These are phyloP conservation scores for Sitta carolinensis DNA, from an alignment of 2,797 vertebrate species.

Conservation along the genomic window DNA sequence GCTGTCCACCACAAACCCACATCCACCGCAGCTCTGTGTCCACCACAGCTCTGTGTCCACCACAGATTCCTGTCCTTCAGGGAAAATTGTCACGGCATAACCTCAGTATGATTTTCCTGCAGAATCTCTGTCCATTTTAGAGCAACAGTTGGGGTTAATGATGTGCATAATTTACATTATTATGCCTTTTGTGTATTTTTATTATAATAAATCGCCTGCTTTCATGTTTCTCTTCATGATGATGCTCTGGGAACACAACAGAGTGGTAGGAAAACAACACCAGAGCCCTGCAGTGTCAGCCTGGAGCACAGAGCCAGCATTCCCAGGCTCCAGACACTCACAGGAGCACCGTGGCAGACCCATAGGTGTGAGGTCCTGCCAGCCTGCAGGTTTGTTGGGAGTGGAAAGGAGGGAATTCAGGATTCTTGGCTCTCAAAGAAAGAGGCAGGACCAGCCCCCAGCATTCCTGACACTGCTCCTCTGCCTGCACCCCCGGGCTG, in stretches of 20 bases:
- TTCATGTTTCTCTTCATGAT: neutral
- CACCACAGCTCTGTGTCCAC: neutral
- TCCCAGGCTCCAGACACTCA: neutral
- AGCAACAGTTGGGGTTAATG: neutral
- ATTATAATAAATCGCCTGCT: neutral
- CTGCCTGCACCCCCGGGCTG: fast-evolving
- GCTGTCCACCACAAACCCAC: fast-evolving
- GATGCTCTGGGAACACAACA: fast-evolving
- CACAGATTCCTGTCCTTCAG: fast-evolving
- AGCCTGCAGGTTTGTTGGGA: neutral
- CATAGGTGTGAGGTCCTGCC: neutral
- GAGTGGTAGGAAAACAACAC: neutral
- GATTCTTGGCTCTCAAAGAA: neutral
- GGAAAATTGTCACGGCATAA: fast-evolving
- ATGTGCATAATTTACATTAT: constrained; percentile 9
- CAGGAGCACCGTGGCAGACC: neutral
- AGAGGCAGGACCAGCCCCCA: neutral
- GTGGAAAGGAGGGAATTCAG: neutral
- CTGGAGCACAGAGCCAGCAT: neutral
- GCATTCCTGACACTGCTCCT: neutral
- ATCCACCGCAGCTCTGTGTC: no score
- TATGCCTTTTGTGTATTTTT: neutral
- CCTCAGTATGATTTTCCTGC: neutral
- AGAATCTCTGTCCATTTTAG: neutral
- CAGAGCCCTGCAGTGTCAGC: neutral